phyloP scores from a whole-genome alignment of 2,797 vertebrate species.

The Sciurus vulgaris region DNA sequence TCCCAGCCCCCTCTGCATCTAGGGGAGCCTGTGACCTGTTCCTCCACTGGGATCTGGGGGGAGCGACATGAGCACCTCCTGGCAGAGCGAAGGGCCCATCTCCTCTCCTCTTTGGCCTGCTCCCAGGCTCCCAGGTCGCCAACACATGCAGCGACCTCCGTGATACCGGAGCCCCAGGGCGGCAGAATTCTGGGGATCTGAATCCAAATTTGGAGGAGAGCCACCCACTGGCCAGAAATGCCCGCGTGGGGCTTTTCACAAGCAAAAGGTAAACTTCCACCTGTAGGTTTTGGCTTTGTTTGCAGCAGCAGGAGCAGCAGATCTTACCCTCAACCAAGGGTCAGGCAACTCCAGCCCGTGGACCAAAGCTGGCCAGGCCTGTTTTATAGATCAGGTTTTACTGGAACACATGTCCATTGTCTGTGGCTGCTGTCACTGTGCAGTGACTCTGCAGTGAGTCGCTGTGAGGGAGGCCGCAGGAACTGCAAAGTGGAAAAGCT shows the following conservation, averaged over 20 bases:
- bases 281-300: background rate
- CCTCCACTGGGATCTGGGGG: background rate
- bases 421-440: background rate
- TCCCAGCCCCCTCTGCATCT: background rate
- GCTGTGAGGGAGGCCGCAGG: background rate
- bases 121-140: accelerated
- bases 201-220: background rate
- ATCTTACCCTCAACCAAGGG: background rate
- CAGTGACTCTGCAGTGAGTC: background rate
- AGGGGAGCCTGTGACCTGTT: background rate
- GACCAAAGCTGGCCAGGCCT: background rate
- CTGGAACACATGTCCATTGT: background rate
- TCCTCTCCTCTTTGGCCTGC: background rate
- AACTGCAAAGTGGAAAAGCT: background rate
- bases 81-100: accelerated
- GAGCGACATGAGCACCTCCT: background rate
- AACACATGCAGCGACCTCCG: accelerated
- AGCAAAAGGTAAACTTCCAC: background rate
- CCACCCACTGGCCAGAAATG: background rate
- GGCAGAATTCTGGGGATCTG: background rate
- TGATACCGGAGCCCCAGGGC: accelerated
- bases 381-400: background rate
- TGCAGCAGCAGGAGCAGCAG: background rate
- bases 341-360: background rate
- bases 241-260: background rate